A percentile compares a stretch with the other conserved stretches of the same genome.
Conservation (phyloP, 2,888 invertebrate genomes). For the Crepidodera aurea region DNA sequence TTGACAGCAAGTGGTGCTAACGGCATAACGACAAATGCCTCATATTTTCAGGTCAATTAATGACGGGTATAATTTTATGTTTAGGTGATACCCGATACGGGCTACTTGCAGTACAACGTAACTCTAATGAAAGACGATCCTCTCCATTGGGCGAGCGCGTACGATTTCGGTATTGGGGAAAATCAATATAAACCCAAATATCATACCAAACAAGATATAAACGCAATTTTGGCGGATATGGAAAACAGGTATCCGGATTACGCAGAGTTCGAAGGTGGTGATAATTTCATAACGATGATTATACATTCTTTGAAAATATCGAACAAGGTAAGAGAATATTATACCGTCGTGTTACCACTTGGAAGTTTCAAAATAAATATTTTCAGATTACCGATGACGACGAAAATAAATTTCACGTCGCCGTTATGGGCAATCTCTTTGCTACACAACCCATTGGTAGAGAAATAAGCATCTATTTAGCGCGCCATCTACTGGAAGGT, state of each 20-base stretch:
- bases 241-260: slow-evolving; percentile 73
- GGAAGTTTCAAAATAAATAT: no score
- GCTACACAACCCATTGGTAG: slow-evolving; percentile 84
- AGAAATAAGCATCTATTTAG: slow-evolving; percentile 83
- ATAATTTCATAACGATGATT: slow-evolving; percentile 70
- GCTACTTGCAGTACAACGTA: slow-evolving; percentile 74
- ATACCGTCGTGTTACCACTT: no score
- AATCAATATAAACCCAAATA: slow-evolving; percentile 74
- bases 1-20: no score
- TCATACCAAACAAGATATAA: slow-evolving; percentile 71
- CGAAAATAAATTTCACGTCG: slow-evolving; percentile 83
- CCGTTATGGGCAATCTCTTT: slow-evolving; percentile 84
- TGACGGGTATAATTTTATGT: slow-evolving; percentile 2
- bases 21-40: no score
- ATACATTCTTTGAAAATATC: slow-evolving; percentile 79
- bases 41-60: no score
- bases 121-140: slow-evolving; percentile 83
- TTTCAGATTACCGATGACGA: slow-evolving; percentile 59
- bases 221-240: slow-evolving; percentile 70
- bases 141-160: slow-evolving; percentile 83
- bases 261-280: slow-evolving; percentile 76
- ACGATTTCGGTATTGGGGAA: slow-evolving; percentile 75
- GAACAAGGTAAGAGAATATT: slow-evolving; percentile 66
- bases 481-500: slow-evolving; percentile 80
- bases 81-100: slow-evolving; percentile 64